Conservation (phyloP, 2,113 vertebrate species). For the Microcebus lehilahytsara region DNA sequence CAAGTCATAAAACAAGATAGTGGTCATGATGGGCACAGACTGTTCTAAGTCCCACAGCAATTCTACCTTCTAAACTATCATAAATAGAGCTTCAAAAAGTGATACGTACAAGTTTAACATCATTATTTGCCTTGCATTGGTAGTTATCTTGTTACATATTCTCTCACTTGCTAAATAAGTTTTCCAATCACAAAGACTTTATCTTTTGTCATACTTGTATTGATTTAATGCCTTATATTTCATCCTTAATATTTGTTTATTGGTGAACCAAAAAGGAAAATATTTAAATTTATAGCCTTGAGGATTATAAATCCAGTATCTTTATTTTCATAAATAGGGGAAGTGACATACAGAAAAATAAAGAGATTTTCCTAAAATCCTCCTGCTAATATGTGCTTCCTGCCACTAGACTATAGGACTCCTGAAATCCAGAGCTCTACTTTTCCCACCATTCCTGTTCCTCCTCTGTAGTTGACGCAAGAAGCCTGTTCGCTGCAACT, state of each 20-base stretch:
- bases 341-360: neutral
- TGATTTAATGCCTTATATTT: neutral
- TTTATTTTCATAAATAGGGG: neutral
- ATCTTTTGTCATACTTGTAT: neutral
- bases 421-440: neutral
- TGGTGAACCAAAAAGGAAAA: neutral
- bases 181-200: neutral
- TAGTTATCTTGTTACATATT: neutral
- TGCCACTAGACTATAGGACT: neutral
- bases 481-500: neutral
- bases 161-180: neutral
- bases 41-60: neutral
- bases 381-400: neutral
- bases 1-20: constrained; percentile 10
- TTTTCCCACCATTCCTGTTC: neutral
- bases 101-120: neutral
- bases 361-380: neutral
- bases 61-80: neutral
- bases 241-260: neutral
- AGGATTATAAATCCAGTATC: neutral
- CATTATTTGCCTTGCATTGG: neutral
- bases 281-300: neutral
- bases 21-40: neutral
- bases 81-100: neutral
- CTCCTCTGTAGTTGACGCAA: neutral